Conservation (phyloP, 2,113 vertebrate species). For the Microcebus ravelobensis region DNA sequence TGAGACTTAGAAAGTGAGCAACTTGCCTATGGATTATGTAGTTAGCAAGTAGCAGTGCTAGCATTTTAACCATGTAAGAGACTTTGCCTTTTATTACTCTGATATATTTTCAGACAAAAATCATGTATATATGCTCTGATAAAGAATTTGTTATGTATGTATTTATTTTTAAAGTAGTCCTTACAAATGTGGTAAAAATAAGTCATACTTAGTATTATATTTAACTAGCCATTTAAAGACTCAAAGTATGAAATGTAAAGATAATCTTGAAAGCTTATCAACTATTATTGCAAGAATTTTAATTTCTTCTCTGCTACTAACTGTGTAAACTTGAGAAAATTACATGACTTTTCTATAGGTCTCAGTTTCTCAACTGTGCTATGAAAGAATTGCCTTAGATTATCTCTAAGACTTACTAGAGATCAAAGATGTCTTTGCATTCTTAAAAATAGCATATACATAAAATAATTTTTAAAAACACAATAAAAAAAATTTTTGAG, state of each 20-base stretch:
- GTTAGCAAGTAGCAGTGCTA: background rate
- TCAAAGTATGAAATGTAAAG: background rate
- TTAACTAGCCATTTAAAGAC: background rate
- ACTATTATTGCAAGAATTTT: background rate
- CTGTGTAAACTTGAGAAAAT: background rate
- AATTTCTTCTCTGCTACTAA: background rate
- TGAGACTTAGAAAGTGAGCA: conserved; percentile 10
- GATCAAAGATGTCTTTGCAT: background rate
- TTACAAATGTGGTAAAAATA: background rate
- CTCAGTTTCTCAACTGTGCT: background rate
- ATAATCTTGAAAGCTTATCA: background rate
- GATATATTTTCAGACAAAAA: conserved; percentile 38
- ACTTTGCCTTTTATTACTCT: background rate
- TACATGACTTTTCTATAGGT: background rate
- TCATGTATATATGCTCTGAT: background rate
- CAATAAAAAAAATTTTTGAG: no score
- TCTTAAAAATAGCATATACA: background rate
- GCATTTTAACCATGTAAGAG: background rate
- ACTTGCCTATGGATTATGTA: background rate
- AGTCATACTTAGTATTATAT: background rate
- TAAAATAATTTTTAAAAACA: background rate
- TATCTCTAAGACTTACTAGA: background rate
- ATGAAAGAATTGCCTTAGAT: background rate
- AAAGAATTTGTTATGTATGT: background rate
- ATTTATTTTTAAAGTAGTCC: background rate